These are phyloP conservation scores for Tinea trinotella DNA, from an alignment of 2,888 invertebrate species.

Conservation along the genomic window DNA sequence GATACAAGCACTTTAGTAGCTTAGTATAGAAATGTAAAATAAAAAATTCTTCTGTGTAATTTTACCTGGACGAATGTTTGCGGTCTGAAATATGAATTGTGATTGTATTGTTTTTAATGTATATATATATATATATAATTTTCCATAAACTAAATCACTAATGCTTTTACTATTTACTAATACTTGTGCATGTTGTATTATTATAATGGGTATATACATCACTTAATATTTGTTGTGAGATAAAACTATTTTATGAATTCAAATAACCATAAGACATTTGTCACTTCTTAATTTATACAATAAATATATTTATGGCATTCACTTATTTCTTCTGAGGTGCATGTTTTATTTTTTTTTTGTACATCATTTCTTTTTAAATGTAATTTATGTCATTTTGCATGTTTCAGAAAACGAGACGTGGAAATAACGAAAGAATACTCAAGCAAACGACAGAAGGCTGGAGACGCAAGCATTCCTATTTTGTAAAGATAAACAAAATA, in stretches of 20 bases:
- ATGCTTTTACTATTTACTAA: constrained; percentile 37
- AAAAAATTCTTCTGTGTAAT: too few relatives aligned
- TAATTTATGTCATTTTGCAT: neutral
- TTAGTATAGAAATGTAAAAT: too few relatives aligned
- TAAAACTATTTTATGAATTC: constrained; percentile 22
- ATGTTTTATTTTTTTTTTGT: neutral
- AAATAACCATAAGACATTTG: neutral
- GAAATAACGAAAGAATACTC: neutral
- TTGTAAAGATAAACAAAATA: neutral
- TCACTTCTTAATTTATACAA: constrained; percentile 5
- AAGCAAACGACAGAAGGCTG: neutral
- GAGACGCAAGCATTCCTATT: constrained; percentile 1
- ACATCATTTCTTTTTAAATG: neutral
- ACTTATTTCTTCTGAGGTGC: neutral
- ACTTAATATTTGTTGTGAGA: constrained; percentile 72
- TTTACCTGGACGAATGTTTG: too few relatives aligned
- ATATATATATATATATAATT: too few relatives aligned
- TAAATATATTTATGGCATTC: neutral
- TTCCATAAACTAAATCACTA: constrained; percentile 39
- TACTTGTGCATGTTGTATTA: constrained; percentile 29
- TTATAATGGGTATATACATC: constrained; percentile 14
- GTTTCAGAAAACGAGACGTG: neutral
- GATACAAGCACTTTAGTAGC: too few relatives aligned
- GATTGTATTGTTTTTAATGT: too few relatives aligned
- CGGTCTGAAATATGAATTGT: too few relatives aligned